phyloP scores from a whole-genome alignment of 2,888 invertebrate genomes.

The Hymenopus coronatus region DNA sequence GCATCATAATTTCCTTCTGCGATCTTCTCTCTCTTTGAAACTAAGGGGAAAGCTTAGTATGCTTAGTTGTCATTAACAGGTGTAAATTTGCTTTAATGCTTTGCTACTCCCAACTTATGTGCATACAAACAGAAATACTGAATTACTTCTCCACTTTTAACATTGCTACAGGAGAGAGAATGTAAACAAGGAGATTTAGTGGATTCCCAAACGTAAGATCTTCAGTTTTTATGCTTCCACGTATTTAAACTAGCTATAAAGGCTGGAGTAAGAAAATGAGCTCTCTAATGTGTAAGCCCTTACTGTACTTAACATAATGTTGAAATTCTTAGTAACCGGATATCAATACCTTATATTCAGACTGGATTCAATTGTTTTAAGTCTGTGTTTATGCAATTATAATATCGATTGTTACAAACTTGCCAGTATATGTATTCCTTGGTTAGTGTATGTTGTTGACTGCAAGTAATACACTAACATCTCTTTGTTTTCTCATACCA shows the following conservation, averaged over 20 bases:
- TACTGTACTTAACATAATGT: too few relatives aligned
- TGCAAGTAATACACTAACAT: too few relatives aligned
- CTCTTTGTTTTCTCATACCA: too few relatives aligned
- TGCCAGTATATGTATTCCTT: too few relatives aligned
- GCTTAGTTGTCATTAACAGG: not conserved
- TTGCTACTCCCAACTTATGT: not conserved
- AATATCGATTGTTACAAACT: too few relatives aligned
- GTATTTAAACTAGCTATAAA: not conserved
- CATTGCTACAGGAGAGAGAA: not conserved
- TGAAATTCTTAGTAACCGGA: too few relatives aligned
- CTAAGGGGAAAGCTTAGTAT: not conserved
- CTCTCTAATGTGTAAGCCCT: too few relatives aligned
- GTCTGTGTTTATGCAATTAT: too few relatives aligned
- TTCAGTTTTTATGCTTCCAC: not conserved
- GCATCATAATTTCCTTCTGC: slow-evolving; percentile 1
- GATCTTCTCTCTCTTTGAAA: not conserved
- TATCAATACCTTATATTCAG: too few relatives aligned
- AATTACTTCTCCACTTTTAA: not conserved
- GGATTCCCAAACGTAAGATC: not conserved
- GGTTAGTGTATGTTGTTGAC: too few relatives aligned
- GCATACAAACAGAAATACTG: not conserved
- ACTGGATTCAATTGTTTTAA: too few relatives aligned
- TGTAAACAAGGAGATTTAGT: not conserved
- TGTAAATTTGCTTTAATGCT: not conserved
- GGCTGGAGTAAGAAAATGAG: too few relatives aligned